A percentile compares a stretch with the other conserved stretches of the same genome.
Conservation (phyloP, 2,888 invertebrate genomes). For the Phengaris arion region DNA sequence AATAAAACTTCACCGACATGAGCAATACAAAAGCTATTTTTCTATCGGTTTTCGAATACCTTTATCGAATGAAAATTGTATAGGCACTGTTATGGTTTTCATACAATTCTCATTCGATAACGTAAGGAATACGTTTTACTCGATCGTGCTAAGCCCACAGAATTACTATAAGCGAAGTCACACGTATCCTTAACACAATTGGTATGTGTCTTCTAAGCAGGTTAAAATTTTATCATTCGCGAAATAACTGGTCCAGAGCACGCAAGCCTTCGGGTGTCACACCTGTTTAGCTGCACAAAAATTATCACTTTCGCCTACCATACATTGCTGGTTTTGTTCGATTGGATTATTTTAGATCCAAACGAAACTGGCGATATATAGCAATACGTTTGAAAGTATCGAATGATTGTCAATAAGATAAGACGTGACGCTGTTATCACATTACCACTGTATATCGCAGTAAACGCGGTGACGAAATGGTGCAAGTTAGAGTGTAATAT, state of each 20-base stretch:
- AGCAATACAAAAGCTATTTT: too few species aligned
- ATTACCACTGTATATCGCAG: background rate
- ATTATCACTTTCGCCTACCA: slow-evolving; percentile 43
- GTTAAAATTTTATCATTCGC: slow-evolving; percentile 29
- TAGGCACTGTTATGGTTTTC: too few species aligned
- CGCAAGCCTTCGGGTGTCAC: slow-evolving; percentile 67
- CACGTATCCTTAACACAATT: background rate
- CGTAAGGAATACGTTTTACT: too few species aligned
- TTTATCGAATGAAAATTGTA: too few species aligned
- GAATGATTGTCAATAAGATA: slow-evolving; percentile 47
- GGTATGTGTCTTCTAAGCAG: slow-evolving; percentile 38
- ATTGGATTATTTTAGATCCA: slow-evolving; percentile 37
- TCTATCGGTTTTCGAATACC: too few species aligned
- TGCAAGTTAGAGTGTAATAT: background rate
- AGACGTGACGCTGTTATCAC: slow-evolving; percentile 41
- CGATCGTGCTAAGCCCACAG: too few species aligned
- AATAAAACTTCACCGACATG: too few species aligned
- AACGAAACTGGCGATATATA: slow-evolving; percentile 44
- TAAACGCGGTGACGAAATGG: background rate
- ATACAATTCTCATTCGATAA: too few species aligned
- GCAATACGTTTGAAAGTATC: slow-evolving; percentile 46
- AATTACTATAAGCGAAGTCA: background rate
- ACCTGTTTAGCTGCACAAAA: slow-evolving; percentile 57
- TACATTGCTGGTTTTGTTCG: slow-evolving; percentile 54
- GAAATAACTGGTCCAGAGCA: slow-evolving; percentile 61